Conservation (phyloP, 2,797 vertebrate genomes). For the Sebastes itinus region DNA sequence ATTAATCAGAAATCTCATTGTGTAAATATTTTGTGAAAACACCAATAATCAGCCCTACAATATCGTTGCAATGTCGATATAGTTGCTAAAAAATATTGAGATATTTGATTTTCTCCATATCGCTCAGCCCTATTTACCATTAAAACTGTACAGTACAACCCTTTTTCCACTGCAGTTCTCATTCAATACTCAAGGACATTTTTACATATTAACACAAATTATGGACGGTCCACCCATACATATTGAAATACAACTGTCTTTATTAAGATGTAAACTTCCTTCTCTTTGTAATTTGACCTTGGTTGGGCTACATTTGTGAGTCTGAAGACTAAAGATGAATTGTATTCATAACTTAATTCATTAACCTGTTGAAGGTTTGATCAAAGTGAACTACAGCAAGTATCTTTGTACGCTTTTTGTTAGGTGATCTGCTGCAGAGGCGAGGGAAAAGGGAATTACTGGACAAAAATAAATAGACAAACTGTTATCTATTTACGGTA, state of each 20-base stretch:
- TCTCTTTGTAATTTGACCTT: not conserved
- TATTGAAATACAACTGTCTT: not conserved
- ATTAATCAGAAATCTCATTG: too few relatives aligned
- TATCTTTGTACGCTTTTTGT: not conserved
- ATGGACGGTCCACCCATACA: too few relatives aligned
- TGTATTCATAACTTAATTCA: not conserved
- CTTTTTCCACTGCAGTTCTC: not conserved
- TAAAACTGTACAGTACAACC: too few relatives aligned
- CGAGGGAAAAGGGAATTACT: constrained; percentile 34
- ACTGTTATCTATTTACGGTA: constrained; percentile 53
- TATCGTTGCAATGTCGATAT: too few relatives aligned
- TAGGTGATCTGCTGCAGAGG: not conserved
- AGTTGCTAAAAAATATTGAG: too few relatives aligned
- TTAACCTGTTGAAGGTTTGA: not conserved
- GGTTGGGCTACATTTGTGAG: not conserved
- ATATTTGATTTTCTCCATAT: too few relatives aligned
- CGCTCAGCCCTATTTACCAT: too few relatives aligned
- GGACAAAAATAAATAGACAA: constrained; percentile 47
- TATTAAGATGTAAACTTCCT: not conserved
- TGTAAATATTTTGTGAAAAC: too few relatives aligned
- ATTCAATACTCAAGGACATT: not conserved
- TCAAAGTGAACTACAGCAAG: not conserved
- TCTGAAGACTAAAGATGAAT: not conserved
- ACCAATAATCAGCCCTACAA: too few relatives aligned
- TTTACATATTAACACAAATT: not conserved